Evolutionary conservation across 1,140 invertebrate genomes (phyloP).

Genomic region (Proctacanthus coquilletti): DNA sequence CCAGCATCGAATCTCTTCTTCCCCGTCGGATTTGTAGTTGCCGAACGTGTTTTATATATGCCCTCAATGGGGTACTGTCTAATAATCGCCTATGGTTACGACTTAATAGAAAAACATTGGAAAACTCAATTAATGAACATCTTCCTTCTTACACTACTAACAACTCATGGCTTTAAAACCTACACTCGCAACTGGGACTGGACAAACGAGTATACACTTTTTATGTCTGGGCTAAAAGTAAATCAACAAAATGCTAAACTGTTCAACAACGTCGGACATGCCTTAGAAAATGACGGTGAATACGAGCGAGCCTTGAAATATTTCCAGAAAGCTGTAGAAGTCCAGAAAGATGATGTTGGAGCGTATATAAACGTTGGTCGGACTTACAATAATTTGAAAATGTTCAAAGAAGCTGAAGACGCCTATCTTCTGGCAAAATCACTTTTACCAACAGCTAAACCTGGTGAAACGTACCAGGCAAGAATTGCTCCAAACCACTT

Average conservation of each 20-base stretch:
- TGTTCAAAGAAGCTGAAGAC: constrained; percentile 80
- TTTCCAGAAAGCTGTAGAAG: constrained; percentile 82
- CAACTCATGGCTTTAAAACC: constrained; percentile 66
- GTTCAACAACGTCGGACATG: constrained; percentile 94
- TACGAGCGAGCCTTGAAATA: constrained; percentile 78
- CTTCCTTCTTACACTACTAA: constrained; percentile 45
- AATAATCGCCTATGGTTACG: constrained; percentile 68
- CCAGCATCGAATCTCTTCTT: constrained; percentile 96
- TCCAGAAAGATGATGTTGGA: constrained; percentile 90
- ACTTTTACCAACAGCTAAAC: constrained; percentile 75
- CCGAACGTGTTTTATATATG: constrained; percentile 89
- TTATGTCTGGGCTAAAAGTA: constrained; percentile 79
- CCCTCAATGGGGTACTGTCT: constrained; percentile 97
- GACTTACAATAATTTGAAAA: constrained; percentile 83
- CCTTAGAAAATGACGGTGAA: constrained; percentile 69
- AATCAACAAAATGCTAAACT: constrained; percentile 88
- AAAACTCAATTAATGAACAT: constrained; percentile 41
- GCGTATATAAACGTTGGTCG: constrained; percentile 94
- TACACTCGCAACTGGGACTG: constrained; percentile 79
- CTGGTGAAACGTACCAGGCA: constrained; percentile 87
- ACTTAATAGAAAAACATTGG: constrained; percentile 31
- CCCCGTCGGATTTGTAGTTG: constrained; percentile 93
- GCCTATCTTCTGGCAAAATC: constrained; percentile 82
- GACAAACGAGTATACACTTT: constrained; percentile 84
- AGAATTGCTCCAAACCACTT: constrained; percentile 91